phyloP scores from a whole-genome alignment of 2,888 invertebrate genomes.

The Drosophila eohydei region DNA sequence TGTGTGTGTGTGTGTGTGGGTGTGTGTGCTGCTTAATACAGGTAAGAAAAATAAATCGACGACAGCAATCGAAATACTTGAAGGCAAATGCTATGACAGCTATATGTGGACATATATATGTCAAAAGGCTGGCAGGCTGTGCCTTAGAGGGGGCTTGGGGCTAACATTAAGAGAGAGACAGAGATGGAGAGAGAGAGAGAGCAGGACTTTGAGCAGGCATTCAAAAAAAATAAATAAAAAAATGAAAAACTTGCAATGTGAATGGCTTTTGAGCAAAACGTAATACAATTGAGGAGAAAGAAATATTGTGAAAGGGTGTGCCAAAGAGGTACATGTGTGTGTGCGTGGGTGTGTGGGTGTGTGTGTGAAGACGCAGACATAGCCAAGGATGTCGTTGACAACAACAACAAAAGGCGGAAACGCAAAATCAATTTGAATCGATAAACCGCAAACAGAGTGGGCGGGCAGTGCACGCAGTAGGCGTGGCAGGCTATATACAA shows the following conservation, averaged over 20 bases:
- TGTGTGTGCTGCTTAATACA: constrained; percentile 25
- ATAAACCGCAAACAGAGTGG: constrained; percentile 72
- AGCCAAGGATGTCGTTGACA: constrained; percentile 59
- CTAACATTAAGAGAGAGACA: neutral
- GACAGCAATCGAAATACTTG: constrained; percentile 38
- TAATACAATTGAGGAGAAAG: constrained; percentile 48
- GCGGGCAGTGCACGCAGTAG: constrained; percentile 23
- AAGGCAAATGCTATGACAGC: constrained; percentile 17
- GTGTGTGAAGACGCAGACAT: constrained; percentile 50
- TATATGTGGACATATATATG: neutral
- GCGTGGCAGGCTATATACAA: constrained; percentile 2
- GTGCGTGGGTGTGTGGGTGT: neutral
- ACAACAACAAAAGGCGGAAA: constrained; percentile 51
- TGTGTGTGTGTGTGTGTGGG: neutral
- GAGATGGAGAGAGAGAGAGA: neutral
- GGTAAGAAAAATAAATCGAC: constrained; percentile 67
- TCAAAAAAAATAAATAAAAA: constrained; percentile 10
- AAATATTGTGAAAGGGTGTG: constrained; percentile 18
- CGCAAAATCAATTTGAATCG: constrained; percentile 76
- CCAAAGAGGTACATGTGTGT: neutral
- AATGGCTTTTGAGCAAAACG: constrained; percentile 48
- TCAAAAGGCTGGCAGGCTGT: neutral
- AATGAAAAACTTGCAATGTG: constrained; percentile 55
- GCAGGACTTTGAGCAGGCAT: neutral
- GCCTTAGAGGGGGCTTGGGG: neutral